phyloP scores from a whole-genome alignment of 37 sponge, comb jelly and placozoan genomes.

The Crambe crambe region DNA sequence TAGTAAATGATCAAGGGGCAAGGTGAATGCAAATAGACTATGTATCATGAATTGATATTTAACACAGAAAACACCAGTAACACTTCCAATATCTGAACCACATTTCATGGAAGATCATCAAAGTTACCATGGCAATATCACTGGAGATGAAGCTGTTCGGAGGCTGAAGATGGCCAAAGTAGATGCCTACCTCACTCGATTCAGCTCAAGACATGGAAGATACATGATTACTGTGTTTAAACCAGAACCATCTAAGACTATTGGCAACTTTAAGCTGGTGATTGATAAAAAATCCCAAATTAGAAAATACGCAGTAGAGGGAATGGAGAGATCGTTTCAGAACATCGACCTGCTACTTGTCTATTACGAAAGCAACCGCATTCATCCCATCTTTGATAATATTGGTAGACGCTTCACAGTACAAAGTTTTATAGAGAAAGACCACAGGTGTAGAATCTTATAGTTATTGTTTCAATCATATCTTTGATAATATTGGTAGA shows the following conservation, averaged over 20 bases:
- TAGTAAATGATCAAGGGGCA: too few relatives aligned
- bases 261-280: not conserved
- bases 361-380: not conserved
- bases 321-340: not conserved
- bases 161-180: not conserved
- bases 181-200: constrained; percentile 3
- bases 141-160: not conserved
- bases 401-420: not conserved
- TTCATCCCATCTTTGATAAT: not conserved
- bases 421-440: not conserved
- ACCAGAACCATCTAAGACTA: not conserved
- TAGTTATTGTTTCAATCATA: not conserved
- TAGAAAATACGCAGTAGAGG: not conserved
- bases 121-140: not conserved
- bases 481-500: not conserved
- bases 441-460: too few relatives aligned
- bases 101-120: not conserved
- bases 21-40: too few relatives aligned
- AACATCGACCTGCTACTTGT: not conserved
- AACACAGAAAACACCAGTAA: not conserved
- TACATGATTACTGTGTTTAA: not conserved
- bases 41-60: too few relatives aligned
- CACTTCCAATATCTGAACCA: not conserved
- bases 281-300: not conserved
- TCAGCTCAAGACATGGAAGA: not conserved